Evolutionary conservation across 1,140 invertebrate species (phyloP), one percentile per base, ranked within the genome.

Genomic region (Globodera ellingtonae): DNA sequence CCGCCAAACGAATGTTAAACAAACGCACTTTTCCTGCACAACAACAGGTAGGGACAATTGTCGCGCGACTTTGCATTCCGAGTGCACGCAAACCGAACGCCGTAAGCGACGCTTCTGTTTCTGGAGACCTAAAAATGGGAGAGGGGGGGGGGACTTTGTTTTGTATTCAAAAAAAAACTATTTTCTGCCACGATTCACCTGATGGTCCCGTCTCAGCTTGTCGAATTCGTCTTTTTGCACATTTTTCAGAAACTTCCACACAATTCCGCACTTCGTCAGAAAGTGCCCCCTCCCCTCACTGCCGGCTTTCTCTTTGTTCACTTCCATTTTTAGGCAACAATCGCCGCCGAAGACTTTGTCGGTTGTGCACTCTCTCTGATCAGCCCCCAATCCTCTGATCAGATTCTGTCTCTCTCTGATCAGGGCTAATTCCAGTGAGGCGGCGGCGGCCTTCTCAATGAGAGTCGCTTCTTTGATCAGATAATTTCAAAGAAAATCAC

Each of bases 1-100:
- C 35, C 35, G 3, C 35, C 35, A 2, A 35, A 35, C 3, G 35
- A 35, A 35, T 35, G 35, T 35, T 35, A 35, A 35, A 35, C 35
- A 3, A 35, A 35, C 35, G 35, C 1, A 56, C 73, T 35, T 18
- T 44, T 15, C 10, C 47, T 75, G 62, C 62, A 24, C 24, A 75
- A 10, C 46, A 75, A 18, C 46, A 75, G 62, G 62, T 75, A 75
- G 62, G 73, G 73, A 15, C 73, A 75, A 56, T 75, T 75, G 62
- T 75, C 73, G n/a, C 50, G 52, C 35, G 47, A 44, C 62, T 75
- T 75, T 24, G 73, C 73, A 56, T 75, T 75, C 44, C 73, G 52
- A 56, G 73, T 75, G 35, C 73, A 75, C 4, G 73, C 73, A 56
- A 48, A 75, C 9, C 73, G 50, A 6, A 75, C 15, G 5, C 73